These are phyloP conservation scores for Teleopsis dalmanni DNA, from an alignment of 1,140 invertebrate genomes.

Conservation along the genomic window DNA sequence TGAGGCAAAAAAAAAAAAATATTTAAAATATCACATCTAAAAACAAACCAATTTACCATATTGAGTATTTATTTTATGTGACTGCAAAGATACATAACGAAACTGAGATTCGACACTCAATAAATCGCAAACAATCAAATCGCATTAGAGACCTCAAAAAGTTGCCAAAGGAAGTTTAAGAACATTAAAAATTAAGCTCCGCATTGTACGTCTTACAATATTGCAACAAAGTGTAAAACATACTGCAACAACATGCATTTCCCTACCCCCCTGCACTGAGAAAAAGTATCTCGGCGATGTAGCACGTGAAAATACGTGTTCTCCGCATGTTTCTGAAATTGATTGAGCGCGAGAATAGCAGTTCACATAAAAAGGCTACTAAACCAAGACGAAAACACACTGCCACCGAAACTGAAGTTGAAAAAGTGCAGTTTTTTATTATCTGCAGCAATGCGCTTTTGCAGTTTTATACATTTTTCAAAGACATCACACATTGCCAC, in stretches of 20 bases:
- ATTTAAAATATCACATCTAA: too few relatives aligned
- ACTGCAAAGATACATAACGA: too few relatives aligned
- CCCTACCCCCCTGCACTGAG: too few relatives aligned
- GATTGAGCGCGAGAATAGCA: conserved; percentile 40
- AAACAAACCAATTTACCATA: too few relatives aligned
- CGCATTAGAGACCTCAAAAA: not conserved
- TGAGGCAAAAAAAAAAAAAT: too few relatives aligned
- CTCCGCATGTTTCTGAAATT: conserved; percentile 24
- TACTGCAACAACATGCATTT: not conserved
- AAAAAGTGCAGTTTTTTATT: not conserved
- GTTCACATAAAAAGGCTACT: not conserved
- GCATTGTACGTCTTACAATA: conserved; percentile 3
- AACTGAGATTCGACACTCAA: too few relatives aligned
- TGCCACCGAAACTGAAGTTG: not conserved
- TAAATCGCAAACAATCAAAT: not conserved
- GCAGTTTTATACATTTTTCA: not conserved
- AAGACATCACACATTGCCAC: not conserved
- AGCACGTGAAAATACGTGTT: conserved; percentile 6
- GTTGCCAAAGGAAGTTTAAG: not conserved
- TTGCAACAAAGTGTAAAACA: conserved; percentile 6
- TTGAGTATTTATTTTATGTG: too few relatives aligned
- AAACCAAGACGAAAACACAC: not conserved
- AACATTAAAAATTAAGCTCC: not conserved
- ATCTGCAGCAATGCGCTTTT: not conserved
- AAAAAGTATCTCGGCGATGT: too few relatives aligned